Percentiles rank a stretch among this genome's conserved stretches.
Evolutionary conservation across 1,140 invertebrate genomes (phyloP).

Genomic region (Papilio polyxenes): DNA sequence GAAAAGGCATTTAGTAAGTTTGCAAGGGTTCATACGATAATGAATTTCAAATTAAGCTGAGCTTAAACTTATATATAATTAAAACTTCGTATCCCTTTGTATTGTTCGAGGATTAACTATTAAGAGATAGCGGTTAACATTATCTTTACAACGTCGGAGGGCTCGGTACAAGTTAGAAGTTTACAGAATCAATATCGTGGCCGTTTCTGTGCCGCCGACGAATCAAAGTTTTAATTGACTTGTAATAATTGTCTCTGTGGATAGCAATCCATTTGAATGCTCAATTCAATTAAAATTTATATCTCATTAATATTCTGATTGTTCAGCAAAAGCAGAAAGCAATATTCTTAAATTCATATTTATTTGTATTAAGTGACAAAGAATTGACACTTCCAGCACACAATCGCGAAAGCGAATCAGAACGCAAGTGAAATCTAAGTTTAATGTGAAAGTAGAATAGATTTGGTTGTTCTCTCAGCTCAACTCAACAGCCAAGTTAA

Average conservation of each 20-base stretch:
- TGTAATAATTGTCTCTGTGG: slow-evolving; percentile 31
- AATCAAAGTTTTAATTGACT: slow-evolving; percentile 37
- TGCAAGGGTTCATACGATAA: slow-evolving; percentile 7
- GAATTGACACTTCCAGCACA: not conserved
- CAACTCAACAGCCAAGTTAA: too few species aligned
- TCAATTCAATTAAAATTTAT: slow-evolving; percentile 35
- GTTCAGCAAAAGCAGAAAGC: not conserved
- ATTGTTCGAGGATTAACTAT: slow-evolving; percentile 17
- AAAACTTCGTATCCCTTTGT: slow-evolving; percentile 27
- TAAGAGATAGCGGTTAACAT: slow-evolving; percentile 30
- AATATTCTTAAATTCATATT: not conserved
- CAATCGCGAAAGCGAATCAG: not conserved
- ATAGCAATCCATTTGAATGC: slow-evolving; percentile 28
- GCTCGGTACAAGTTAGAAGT: slow-evolving; percentile 18
- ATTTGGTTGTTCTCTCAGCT: too few species aligned
- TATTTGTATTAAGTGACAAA: not conserved
- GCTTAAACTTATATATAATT: slow-evolving; percentile 23
- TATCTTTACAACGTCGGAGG: slow-evolving; percentile 15
- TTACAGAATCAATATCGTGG: slow-evolving; percentile 33
- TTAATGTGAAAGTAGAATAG: not conserved
- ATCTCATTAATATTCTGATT: slow-evolving; percentile 25
- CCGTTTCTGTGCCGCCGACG: slow-evolving; percentile 17
- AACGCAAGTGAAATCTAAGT: not conserved
- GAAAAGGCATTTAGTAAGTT: not conserved
- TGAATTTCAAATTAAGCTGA: slow-evolving; percentile 23